Conservation (phyloP, 2,888 invertebrate species). For the Amphipoea lucens region DNA sequence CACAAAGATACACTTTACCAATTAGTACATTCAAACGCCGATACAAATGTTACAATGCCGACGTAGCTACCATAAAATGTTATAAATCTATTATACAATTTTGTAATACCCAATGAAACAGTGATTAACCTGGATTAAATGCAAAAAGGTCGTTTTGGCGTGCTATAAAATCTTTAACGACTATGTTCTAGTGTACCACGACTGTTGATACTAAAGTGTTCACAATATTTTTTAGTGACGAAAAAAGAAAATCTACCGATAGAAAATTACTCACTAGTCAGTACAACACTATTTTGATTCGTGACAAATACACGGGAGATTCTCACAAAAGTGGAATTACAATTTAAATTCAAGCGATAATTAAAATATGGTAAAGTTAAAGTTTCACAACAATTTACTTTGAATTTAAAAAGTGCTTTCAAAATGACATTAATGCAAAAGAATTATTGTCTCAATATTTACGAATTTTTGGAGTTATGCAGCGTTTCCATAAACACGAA, state of each 20-base stretch:
- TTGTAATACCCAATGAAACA: constrained; percentile 75
- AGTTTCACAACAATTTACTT: constrained; percentile 52
- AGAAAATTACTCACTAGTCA: constrained; percentile 82
- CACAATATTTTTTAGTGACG: constrained; percentile 67
- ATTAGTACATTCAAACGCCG: constrained; percentile 76
- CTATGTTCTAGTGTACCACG: constrained; percentile 74
- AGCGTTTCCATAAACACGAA: constrained; percentile 71
- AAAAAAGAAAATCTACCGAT: constrained; percentile 72
- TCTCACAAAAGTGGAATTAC: constrained; percentile 59
- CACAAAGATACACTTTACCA: constrained; percentile 79
- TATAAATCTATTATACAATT: constrained; percentile 72
- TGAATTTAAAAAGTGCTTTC: constrained; percentile 55
- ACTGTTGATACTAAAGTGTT: constrained; percentile 70
- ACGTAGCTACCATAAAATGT: constrained; percentile 73
- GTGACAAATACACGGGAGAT: constrained; percentile 66
- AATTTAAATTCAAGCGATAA: constrained; percentile 63
- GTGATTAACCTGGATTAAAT: constrained; percentile 79
- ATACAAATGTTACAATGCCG: constrained; percentile 64
- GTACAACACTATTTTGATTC: constrained; percentile 77
- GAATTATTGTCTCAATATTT: constrained; percentile 77
- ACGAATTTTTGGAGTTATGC: constrained; percentile 70
- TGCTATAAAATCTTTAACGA: constrained; percentile 80
- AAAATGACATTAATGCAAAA: constrained; percentile 53
- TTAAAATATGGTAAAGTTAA: constrained; percentile 52
- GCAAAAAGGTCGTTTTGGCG: constrained; percentile 80